Percentiles rank a stretch among this genome's conserved stretches.
Conservation (phyloP, 2,888 invertebrate species). For the Limenitis camilla region DNA sequence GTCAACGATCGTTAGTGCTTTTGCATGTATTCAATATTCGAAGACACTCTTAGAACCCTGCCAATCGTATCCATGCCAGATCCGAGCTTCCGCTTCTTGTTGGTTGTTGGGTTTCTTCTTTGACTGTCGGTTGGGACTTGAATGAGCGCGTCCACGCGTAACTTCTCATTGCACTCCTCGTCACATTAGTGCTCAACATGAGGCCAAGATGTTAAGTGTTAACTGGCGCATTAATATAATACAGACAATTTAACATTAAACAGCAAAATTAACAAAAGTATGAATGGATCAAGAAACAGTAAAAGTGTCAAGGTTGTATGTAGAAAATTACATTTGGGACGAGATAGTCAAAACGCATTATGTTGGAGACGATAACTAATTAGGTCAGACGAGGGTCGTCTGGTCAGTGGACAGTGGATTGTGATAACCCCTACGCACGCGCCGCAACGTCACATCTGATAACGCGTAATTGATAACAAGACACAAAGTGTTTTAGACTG, state of each 20-base stretch:
- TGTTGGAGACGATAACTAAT: conserved; percentile 53
- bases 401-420: conserved; percentile 47
- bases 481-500: conserved; percentile 17
- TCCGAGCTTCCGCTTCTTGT: no score
- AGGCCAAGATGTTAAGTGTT: no score
- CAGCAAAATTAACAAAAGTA: neutral
- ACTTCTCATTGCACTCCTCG: no score
- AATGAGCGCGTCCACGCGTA: no score
- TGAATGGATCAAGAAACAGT: conserved; percentile 1
- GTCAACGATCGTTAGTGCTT: no score
- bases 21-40: no score
- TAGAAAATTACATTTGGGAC: conserved; percentile 17
- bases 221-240: no score
- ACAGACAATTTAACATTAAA: neutral
- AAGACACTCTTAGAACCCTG: no score
- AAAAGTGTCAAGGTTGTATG: conserved; percentile 38
- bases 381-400: conserved; percentile 62
- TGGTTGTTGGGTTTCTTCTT: no score
- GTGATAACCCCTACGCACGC: conserved; percentile 59
- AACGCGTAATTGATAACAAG: conserved; percentile 16
- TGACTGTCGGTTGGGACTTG: no score
- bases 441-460: conserved; percentile 40
- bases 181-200: no score
- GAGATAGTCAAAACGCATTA: conserved; percentile 27
- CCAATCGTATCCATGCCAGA: no score